Percentiles rank a stretch among this genome's conserved stretches.
Conservation (phyloP, 2,113 vertebrate species). For the Toxotes chatareus region DNA sequence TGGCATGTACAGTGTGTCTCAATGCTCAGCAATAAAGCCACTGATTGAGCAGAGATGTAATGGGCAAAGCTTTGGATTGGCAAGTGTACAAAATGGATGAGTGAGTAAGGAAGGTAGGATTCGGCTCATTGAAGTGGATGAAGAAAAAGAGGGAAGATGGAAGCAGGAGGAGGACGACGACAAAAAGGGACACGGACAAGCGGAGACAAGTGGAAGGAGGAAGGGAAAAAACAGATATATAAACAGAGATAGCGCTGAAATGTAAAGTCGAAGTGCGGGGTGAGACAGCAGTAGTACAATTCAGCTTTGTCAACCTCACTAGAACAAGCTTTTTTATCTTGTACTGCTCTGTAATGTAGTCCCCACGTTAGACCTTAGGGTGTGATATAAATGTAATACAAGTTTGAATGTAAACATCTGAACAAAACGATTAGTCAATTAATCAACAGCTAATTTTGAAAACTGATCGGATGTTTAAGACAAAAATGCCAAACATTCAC, state of each 20-base stretch:
- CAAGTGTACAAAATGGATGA: conserved; percentile 87
- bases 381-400: neutral
- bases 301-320: conserved; percentile 62
- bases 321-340: neutral
- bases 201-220: conserved; percentile 55
- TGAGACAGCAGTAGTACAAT: conserved; percentile 64
- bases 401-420: neutral
- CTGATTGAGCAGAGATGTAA: conserved; percentile 68
- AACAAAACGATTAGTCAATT: neutral
- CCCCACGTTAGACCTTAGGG: neutral
- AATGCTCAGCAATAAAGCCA: conserved; percentile 67
- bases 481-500: neutral
- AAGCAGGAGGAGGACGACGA: conserved; percentile 54
- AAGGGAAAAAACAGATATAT: conserved; percentile 62
- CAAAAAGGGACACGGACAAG: conserved; percentile 55
- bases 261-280: conserved; percentile 69
- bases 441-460: neutral
- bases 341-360: neutral
- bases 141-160: conserved; percentile 60
- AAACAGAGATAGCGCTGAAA: conserved; percentile 67
- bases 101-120: conserved; percentile 75
- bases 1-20: conserved; percentile 65
- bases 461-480: neutral
- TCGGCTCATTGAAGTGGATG: conserved; percentile 54
- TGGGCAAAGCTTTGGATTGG: conserved; percentile 79